Percentiles rank a stretch among this genome's conserved stretches.
Evolutionary conservation across 2,113 vertebrate genomes (phyloP).

Genomic region (Apteryx mantelli): DNA sequence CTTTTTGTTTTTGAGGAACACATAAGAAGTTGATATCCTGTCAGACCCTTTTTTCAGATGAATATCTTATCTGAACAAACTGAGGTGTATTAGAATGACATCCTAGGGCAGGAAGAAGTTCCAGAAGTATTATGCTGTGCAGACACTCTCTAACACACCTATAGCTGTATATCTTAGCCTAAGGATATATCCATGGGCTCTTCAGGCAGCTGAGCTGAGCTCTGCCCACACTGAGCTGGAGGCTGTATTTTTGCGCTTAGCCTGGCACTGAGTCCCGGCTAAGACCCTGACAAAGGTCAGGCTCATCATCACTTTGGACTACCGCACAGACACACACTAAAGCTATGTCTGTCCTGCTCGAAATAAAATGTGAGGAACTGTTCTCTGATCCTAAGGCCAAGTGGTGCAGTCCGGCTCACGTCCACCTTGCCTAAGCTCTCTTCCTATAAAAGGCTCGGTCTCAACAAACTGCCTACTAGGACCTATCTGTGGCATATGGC

Average conservation of each 20-base stretch:
- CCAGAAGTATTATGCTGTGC: background rate
- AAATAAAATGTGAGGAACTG: background rate
- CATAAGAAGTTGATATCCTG: background rate
- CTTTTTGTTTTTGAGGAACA: background rate
- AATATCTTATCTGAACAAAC: background rate
- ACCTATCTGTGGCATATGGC: background rate
- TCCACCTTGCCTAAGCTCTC: background rate
- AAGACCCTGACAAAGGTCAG: background rate
- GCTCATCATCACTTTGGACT: background rate
- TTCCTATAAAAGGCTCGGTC: background rate
- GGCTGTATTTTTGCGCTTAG: background rate
- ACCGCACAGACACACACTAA: background rate
- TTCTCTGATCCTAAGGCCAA: background rate
- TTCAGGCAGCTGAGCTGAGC: background rate
- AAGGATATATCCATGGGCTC: background rate
- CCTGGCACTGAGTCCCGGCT: background rate
- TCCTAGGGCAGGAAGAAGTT: background rate
- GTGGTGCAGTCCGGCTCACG: background rate
- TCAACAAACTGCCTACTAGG: background rate
- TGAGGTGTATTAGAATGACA: background rate
- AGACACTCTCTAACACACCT: background rate
- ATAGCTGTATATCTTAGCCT: background rate
- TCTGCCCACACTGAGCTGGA: background rate
- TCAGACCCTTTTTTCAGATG: background rate
- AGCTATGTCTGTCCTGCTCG: background rate